These are phyloP conservation scores for Arenaria interpres DNA, from an alignment of 2,113 vertebrate species.

Conservation along the genomic window DNA sequence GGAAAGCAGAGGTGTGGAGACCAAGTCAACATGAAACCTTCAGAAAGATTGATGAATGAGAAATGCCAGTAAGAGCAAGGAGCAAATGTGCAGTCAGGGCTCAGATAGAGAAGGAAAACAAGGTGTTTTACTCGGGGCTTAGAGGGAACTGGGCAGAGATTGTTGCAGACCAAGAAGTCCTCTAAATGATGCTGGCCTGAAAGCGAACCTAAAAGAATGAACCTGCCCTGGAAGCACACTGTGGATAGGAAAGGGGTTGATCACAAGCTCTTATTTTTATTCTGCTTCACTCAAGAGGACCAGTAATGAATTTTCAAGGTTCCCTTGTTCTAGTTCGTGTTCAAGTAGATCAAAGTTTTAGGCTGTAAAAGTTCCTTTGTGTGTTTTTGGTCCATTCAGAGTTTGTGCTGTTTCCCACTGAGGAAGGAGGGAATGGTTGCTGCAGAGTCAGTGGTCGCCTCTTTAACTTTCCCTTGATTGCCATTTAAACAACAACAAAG, in stretches of 20 bases:
- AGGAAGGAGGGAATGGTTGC: not conserved
- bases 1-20: not conserved
- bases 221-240: not conserved
- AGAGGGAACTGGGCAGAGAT: not conserved
- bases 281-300: not conserved
- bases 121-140: not conserved
- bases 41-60: not conserved
- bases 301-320: not conserved
- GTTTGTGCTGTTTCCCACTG: not conserved
- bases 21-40: not conserved
- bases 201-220: not conserved
- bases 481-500: not conserved
- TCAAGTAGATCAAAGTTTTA: not conserved
- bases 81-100: rapidly evolving
- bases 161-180: not conserved
- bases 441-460: not conserved
- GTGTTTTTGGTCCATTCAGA: not conserved
- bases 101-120: not conserved
- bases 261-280: not conserved
- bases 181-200: not conserved
- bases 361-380: not conserved
- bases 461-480: not conserved
- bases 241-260: not conserved
- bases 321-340: not conserved
- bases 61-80: not conserved